Percentiles rank a stretch among this genome's conserved stretches.
Evolutionary conservation across 2,888 invertebrate species (phyloP).

Genomic region (Slavum lentiscoides): DNA sequence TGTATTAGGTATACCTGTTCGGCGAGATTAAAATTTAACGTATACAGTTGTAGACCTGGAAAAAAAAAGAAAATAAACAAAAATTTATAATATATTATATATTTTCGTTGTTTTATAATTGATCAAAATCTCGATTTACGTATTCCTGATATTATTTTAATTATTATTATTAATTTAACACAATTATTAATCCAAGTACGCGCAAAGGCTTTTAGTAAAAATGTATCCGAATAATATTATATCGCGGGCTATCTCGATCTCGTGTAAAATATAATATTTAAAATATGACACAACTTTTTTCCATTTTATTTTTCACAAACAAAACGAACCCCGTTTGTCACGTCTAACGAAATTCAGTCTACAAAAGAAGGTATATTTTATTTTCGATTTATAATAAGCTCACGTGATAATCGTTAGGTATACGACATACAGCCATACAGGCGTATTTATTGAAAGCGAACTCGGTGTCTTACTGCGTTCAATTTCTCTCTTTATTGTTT

Average conservation of each 20-base stretch:
- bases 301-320: background rate
- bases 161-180: too few species aligned
- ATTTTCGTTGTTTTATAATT: too few species aligned
- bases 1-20: conserved; percentile 8
- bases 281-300: too few species aligned
- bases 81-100: background rate
- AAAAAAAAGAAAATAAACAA: conserved; percentile 15
- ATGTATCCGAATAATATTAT: too few species aligned
- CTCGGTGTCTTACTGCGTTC: background rate
- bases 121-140: too few species aligned
- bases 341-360: background rate
- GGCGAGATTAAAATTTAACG: conserved; percentile 27
- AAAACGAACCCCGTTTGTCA: background rate
- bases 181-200: too few species aligned
- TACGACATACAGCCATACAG: background rate
- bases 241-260: too few species aligned
- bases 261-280: too few species aligned
- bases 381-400: background rate
- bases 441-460: background rate
- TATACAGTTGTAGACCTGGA: conserved; percentile 40
- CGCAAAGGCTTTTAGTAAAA: too few species aligned
- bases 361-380: background rate
- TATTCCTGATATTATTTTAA: too few species aligned
- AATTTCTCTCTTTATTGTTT: too few species aligned
- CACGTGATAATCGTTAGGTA: background rate